Conservation (phyloP, 2,797 vertebrate genomes). For the Crossoptilon crossoptilon region DNA sequence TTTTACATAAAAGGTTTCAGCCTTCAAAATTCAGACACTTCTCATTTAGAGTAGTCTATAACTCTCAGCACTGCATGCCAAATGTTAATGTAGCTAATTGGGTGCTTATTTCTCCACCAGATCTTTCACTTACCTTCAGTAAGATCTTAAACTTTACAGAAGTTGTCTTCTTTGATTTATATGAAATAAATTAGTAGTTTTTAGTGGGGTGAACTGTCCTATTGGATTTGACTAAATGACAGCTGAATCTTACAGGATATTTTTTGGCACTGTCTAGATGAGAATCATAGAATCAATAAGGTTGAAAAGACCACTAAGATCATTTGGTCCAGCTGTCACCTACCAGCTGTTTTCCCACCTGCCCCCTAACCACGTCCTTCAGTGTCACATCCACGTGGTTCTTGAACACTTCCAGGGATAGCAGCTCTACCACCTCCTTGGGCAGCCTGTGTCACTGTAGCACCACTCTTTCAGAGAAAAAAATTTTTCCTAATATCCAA, state of each 20-base stretch:
- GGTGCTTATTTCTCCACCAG: background rate
- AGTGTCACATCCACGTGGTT: too few species aligned
- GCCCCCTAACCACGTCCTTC: too few species aligned
- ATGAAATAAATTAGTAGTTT: background rate
- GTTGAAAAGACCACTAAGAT: too few species aligned
- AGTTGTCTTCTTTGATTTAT: background rate
- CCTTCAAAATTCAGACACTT: background rate
- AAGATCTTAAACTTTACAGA: background rate
- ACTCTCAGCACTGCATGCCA: background rate
- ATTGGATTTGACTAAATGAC: background rate
- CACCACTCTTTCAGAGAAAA: too few species aligned
- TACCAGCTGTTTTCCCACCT: too few species aligned
- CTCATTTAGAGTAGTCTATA: background rate
- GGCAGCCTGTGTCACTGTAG: too few species aligned
- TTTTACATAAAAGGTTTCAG: background rate
- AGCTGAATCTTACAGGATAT: background rate
- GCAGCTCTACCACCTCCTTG: too few species aligned
- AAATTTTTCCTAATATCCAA: too few species aligned
- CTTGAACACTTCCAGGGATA: too few species aligned
- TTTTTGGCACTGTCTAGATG: background rate
- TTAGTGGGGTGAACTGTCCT: background rate
- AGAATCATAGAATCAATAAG: too few species aligned
- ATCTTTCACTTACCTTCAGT: background rate
- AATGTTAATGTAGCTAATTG: background rate
- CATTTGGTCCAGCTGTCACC: too few species aligned